Conservation (phyloP, 1,140 invertebrate species). For the Nilaparvata lugens region DNA sequence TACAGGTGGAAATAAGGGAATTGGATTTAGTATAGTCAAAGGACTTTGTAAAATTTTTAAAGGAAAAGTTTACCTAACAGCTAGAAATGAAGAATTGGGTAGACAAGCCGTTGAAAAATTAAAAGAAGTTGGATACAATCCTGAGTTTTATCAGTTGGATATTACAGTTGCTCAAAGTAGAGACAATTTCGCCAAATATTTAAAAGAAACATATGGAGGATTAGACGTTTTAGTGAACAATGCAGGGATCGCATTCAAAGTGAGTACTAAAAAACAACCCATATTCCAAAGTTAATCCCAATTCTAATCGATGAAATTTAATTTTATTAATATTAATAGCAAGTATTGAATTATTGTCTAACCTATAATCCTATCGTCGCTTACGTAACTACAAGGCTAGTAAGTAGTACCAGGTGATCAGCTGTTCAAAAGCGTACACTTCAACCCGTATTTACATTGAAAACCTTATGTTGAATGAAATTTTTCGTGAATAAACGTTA, state of each 20-base stretch:
- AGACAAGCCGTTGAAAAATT: slow-evolving; percentile 42
- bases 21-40: slow-evolving; percentile 59
- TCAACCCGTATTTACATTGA: too few relatives aligned
- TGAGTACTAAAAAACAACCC: too few relatives aligned
- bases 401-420: too few relatives aligned
- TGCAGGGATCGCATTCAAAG: slow-evolving; percentile 53
- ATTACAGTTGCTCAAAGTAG: slow-evolving; percentile 42
- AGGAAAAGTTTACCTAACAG: slow-evolving; percentile 48
- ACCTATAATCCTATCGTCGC: too few relatives aligned
- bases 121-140: slow-evolving; percentile 39
- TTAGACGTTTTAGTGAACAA: slow-evolving; percentile 55
- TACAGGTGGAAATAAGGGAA: slow-evolving; percentile 67
- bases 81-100: slow-evolving; percentile 44
- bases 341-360: too few relatives aligned
- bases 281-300: too few relatives aligned
- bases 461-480: too few relatives aligned
- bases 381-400: too few relatives aligned
- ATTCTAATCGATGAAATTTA: too few relatives aligned
- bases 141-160: slow-evolving; percentile 53
- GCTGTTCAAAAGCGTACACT: too few relatives aligned
- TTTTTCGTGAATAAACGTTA: too few relatives aligned
- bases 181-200: slow-evolving; percentile 34
- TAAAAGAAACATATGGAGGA: slow-evolving; percentile 44
- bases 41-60: slow-evolving; percentile 47
- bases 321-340: too few relatives aligned